Percentiles rank a stretch among this genome's conserved stretches.
These are phyloP conservation scores for Arizona elegans DNA, from an alignment of 2,113 vertebrate species.

Conservation along the genomic window DNA sequence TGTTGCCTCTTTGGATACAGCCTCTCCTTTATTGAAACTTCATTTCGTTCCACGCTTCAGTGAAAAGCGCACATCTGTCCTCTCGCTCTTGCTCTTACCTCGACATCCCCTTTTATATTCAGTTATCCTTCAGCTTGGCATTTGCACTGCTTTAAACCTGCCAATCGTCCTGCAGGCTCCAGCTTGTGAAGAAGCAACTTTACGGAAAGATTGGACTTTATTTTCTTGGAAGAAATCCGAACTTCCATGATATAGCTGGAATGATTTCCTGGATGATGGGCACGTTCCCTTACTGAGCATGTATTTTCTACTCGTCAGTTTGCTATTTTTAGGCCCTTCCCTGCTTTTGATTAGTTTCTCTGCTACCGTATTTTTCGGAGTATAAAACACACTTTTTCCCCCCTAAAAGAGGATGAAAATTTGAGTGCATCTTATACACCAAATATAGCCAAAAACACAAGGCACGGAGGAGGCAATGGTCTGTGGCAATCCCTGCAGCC, in stretches of 20 bases:
- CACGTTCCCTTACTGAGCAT: not conserved
- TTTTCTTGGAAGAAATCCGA: not conserved
- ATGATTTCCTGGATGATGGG: not conserved
- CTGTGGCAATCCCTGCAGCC: too few species aligned
- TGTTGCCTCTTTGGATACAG: not conserved
- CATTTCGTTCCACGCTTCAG: not conserved
- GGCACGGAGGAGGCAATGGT: too few species aligned
- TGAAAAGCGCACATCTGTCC: not conserved
- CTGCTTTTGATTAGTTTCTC: slow-evolving; percentile 16
- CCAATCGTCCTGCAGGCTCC: not conserved
- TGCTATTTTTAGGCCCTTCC: not conserved
- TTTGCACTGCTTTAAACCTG: slow-evolving; percentile 6
- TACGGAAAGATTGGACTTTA: not conserved
- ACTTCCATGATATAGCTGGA: not conserved
- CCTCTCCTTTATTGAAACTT: not conserved
- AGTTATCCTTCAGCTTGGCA: not conserved
- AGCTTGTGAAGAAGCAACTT: not conserved
- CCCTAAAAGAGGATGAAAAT: too few species aligned
- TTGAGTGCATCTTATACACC: too few species aligned
- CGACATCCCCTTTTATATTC: not conserved
- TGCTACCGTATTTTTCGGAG: not conserved
- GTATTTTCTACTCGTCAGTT: not conserved
- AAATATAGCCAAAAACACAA: too few species aligned
- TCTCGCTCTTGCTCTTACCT: not conserved
- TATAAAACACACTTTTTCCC: too few species aligned